phyloP scores from a whole-genome alignment of 2,797 vertebrate genomes.

The Neopelma chrysocephalum region DNA sequence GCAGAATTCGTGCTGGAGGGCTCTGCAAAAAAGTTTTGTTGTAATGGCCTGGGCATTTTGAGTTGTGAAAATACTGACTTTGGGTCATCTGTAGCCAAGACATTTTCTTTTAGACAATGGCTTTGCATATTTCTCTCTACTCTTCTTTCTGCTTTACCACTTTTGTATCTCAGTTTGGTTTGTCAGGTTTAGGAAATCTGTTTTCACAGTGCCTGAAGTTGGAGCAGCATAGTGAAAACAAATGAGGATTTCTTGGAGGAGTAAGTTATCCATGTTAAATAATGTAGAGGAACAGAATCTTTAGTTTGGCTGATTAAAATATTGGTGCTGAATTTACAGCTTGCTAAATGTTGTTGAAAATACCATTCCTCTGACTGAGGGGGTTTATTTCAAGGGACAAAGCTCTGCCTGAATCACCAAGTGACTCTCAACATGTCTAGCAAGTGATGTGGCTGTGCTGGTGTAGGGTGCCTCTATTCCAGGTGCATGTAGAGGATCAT shows the following conservation, averaged over 20 bases:
- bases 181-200: neutral
- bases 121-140: neutral
- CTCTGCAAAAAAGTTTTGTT: neutral
- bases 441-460: neutral
- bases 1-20: neutral
- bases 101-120: rapidly evolving
- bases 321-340: neutral
- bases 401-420: neutral
- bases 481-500: rapidly evolving
- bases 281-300: neutral
- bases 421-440: rapidly evolving
- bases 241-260: neutral
- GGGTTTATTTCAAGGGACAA: neutral
- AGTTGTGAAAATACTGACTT: neutral
- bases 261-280: neutral
- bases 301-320: neutral
- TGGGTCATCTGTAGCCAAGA: rapidly evolving
- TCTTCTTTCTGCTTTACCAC: neutral
- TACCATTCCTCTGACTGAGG: neutral
- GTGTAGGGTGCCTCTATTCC: neutral
- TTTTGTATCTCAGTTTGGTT: neutral
- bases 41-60: neutral
- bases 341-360: neutral
- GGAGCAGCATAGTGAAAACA: neutral
- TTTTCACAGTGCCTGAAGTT: neutral